phyloP scores from a whole-genome alignment of 1,140 invertebrate species.

The Diachasma alloeum region DNA sequence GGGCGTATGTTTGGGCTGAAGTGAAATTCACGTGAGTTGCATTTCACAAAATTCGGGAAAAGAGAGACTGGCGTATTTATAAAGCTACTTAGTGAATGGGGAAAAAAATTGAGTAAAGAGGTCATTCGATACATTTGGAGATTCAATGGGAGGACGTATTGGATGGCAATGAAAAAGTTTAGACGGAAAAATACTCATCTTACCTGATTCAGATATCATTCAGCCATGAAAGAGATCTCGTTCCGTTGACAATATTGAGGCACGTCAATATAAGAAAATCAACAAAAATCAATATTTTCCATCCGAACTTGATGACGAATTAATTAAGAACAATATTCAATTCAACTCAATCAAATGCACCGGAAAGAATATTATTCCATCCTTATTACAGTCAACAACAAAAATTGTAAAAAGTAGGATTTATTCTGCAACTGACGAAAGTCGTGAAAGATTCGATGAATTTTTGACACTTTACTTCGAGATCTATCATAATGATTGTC shows the following conservation, averaged over 20 bases:
- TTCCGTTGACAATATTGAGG: background rate
- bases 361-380: background rate
- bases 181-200: background rate
- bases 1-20: conserved; percentile 48
- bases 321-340: too few relatives aligned
- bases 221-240: background rate
- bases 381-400: too few relatives aligned
- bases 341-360: background rate
- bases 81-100: background rate
- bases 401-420: background rate
- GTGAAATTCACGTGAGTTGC: conserved; percentile 38
- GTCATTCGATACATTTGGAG: background rate
- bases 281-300: background rate
- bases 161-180: background rate
- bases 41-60: background rate
- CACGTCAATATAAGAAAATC: background rate
- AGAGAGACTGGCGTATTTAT: background rate
- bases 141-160: background rate
- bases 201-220: background rate
- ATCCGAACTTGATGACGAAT: background rate
- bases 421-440: background rate
- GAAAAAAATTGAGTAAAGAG: background rate
- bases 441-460: background rate
- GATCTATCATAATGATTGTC: background rate
- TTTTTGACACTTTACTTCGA: background rate